phyloP scores from a whole-genome alignment of 2,797 vertebrate genomes.

The Sebastes paucispinis region DNA sequence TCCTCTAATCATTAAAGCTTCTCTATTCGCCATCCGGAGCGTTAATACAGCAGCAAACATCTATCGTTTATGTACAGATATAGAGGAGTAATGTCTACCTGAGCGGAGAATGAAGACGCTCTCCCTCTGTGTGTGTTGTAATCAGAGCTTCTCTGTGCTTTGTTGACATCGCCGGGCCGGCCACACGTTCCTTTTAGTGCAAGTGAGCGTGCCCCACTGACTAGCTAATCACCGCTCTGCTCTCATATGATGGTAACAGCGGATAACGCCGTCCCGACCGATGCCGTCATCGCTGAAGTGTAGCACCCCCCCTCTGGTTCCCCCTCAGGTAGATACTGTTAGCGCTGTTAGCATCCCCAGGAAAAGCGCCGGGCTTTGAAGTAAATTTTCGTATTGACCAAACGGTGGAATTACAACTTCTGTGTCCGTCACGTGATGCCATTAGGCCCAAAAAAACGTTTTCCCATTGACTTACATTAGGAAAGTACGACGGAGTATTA shows the following conservation, averaged over 20 bases:
- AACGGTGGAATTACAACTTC: too few relatives aligned
- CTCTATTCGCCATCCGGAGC: neutral
- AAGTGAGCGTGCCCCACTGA: accelerated
- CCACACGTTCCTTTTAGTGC: too few relatives aligned
- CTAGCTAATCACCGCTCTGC: neutral
- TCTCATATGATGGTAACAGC: neutral
- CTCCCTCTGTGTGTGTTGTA: too few relatives aligned
- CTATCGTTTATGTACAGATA: neutral
- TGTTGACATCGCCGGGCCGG: too few relatives aligned
- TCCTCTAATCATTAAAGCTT: neutral
- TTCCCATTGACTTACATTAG: accelerated
- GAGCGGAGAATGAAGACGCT: too few relatives aligned
- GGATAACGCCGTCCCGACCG: neutral
- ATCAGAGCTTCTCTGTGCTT: too few relatives aligned
- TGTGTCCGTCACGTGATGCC: too few relatives aligned
- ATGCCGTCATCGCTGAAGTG: neutral
- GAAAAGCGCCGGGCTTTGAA: too few relatives aligned
- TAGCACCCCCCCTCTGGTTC: neutral
- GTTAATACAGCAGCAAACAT: neutral
- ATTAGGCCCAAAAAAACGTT: too few relatives aligned
- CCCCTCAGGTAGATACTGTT: neutral
- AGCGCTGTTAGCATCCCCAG: too few relatives aligned
- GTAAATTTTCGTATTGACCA: too few relatives aligned
- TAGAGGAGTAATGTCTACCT: neutral
- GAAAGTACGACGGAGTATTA: too few relatives aligned